These are phyloP conservation scores for Aphidius gifuensis DNA, from an alignment of 1,140 invertebrate species.

Conservation along the genomic window DNA sequence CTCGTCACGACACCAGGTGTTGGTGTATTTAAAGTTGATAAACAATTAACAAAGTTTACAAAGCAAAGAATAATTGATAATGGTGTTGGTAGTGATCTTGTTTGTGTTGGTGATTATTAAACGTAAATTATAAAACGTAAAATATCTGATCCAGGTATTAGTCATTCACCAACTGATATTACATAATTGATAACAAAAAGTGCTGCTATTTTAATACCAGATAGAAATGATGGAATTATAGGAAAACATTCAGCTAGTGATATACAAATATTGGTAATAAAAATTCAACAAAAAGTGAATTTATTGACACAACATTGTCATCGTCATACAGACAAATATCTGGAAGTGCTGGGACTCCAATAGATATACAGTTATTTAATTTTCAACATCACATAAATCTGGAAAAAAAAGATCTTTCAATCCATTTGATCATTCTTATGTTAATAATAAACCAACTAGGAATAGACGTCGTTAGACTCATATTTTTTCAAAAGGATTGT, in stretches of 20 bases:
- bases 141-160: constrained; percentile 80
- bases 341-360: constrained; percentile 57
- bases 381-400: constrained; percentile 57
- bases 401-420: constrained; percentile 85
- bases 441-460: constrained; percentile 94
- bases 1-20: constrained; percentile 98
- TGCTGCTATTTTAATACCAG: constrained; percentile 57
- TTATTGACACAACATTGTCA: constrained; percentile 56
- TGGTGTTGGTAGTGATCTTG: constrained; percentile 89
- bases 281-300: constrained; percentile 40
- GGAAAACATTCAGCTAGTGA: constrained; percentile 38
- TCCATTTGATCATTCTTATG: constrained; percentile 95
- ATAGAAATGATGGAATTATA: constrained; percentile 41
- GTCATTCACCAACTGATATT: constrained; percentile 59
- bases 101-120: constrained; percentile 97
- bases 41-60: constrained; percentile 95
- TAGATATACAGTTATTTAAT: constrained; percentile 42
- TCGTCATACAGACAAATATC: constrained; percentile 57
- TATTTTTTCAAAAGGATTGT: constrained; percentile 93
- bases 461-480: constrained; percentile 97
- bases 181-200: constrained; percentile 43
- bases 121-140: constrained; percentile 63
- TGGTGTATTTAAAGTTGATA: constrained; percentile 95
- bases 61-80: constrained; percentile 99
- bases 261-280: constrained; percentile 34